phyloP scores from a whole-genome alignment of 2,888 invertebrate species.

The Dicyrtoma fusca region DNA sequence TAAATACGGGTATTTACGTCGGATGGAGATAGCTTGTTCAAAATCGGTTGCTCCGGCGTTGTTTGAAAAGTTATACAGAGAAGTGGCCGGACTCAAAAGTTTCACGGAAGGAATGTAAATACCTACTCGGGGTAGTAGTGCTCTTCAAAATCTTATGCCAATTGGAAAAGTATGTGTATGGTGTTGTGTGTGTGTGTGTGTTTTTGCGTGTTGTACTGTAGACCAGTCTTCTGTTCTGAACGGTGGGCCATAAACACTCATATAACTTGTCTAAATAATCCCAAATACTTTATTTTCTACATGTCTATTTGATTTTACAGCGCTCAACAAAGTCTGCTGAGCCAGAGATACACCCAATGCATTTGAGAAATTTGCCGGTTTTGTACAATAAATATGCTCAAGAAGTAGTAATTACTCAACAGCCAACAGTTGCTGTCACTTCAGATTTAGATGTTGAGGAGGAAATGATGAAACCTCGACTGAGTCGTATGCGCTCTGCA shows the following conservation, averaged over 20 bases:
- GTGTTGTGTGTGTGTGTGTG: not conserved
- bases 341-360: conserved; percentile 45
- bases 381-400: conserved; percentile 72
- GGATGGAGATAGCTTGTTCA: no score
- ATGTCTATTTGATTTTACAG: conserved; percentile 28
- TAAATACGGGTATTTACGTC: no score
- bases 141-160: no score
- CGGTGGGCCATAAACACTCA: no score
- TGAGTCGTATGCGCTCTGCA: conserved; percentile 49
- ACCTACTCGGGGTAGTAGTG: no score
- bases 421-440: conserved; percentile 52
- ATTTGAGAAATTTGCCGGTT: conserved; percentile 62
- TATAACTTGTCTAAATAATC: no score
- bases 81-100: no score
- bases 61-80: no score
- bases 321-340: conserved; percentile 55
- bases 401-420: conserved; percentile 44
- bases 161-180: not conserved
- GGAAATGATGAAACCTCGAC: conserved; percentile 45
- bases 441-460: conserved; percentile 58
- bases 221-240: no score
- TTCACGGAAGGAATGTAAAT: no score
- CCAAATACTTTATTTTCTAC: not conserved
- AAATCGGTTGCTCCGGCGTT: no score
- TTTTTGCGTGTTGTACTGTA: not conserved